Conservation (phyloP, 2,888 invertebrate species). For the Lithophane socia region DNA sequence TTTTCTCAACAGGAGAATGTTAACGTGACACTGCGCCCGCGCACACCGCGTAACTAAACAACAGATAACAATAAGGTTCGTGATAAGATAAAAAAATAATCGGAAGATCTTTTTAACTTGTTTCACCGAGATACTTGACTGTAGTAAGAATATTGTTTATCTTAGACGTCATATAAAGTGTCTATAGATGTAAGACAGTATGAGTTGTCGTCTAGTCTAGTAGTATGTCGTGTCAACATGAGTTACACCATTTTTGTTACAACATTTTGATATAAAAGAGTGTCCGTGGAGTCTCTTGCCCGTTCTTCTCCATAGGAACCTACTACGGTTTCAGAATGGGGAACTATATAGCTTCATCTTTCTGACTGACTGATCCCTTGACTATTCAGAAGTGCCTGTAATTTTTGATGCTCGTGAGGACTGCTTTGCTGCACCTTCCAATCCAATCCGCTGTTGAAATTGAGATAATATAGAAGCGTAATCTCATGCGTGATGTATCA, state of each 20-base stretch:
- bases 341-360: too few relatives aligned
- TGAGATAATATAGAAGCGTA: background rate
- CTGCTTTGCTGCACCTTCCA: background rate
- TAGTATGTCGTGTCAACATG: background rate
- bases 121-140: constrained; percentile 65
- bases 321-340: too few relatives aligned
- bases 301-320: too few relatives aligned
- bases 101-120: constrained; percentile 79
- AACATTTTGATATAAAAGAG: too few relatives aligned
- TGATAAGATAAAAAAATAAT: constrained; percentile 84
- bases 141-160: constrained; percentile 45
- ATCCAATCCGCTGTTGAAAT: background rate
- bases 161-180: constrained; percentile 33
- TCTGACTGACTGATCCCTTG: too few relatives aligned
- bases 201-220: background rate
- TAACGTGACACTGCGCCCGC: constrained; percentile 56
- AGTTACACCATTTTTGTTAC: too few relatives aligned
- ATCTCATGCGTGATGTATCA: background rate
- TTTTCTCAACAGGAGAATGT: constrained; percentile 38
- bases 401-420: too few relatives aligned
- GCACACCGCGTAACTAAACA: constrained; percentile 63
- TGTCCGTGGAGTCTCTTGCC: too few relatives aligned
- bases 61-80: constrained; percentile 63
- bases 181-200: constrained; percentile 15
- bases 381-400: too few relatives aligned